Conservation (phyloP, 2,888 invertebrate species). For the Mayetiola destructor region DNA sequence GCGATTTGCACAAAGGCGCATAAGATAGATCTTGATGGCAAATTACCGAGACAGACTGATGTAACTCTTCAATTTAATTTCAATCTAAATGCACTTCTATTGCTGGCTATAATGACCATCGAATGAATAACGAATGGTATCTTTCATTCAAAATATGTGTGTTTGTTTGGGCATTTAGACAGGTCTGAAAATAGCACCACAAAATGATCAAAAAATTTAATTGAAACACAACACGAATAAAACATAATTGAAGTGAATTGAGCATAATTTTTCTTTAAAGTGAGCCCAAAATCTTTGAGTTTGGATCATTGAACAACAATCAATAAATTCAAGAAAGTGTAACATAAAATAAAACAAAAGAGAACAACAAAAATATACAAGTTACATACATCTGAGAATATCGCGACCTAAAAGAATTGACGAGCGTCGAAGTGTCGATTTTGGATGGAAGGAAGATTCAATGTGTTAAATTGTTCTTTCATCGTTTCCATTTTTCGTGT, state of each 20-base stretch:
- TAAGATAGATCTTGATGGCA: too few species aligned
- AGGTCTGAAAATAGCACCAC: slow-evolving; percentile 1
- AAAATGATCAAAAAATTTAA: neutral
- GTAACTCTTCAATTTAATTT: neutral
- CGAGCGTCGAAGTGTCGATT: neutral
- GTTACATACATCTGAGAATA: neutral
- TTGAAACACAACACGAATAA: neutral
- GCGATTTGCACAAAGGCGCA: neutral
- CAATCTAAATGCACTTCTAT: too few species aligned
- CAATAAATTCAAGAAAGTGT: neutral
- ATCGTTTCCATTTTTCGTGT: too few species aligned
- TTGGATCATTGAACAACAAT: neutral
- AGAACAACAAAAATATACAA: neutral
- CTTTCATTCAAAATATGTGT: too few species aligned
- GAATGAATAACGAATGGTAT: too few species aligned
- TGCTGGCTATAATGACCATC: too few species aligned
- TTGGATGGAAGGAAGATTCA: neutral
- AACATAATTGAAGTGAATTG: neutral
- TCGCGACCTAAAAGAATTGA: neutral
- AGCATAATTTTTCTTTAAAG: neutral
- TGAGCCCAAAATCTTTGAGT: neutral
- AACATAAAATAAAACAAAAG: neutral
- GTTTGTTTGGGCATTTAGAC: too few species aligned
- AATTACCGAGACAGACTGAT: too few species aligned
- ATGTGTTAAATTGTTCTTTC: too few species aligned